These are phyloP conservation scores for Pterois miles DNA, from an alignment of 2,797 vertebrate species.

Conservation along the genomic window DNA sequence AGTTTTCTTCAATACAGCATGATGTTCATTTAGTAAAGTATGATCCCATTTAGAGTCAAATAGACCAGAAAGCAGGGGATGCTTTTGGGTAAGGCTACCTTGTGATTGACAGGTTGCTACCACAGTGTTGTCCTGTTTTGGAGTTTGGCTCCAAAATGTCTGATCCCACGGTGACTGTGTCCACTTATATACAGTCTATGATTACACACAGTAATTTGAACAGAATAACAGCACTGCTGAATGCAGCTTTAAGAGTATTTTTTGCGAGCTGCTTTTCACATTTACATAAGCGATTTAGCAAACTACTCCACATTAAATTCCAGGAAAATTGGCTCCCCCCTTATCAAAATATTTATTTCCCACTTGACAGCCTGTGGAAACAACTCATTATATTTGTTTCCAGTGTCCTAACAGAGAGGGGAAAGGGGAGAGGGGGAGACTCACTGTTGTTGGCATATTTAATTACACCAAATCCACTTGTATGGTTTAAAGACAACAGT, in stretches of 20 bases:
- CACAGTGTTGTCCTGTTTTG: neutral
- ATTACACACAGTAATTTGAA: neutral
- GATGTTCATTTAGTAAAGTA: neutral
- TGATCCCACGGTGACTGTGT: neutral
- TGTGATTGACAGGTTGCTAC: neutral
- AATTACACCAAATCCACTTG: constrained; percentile 50
- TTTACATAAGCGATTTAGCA: neutral
- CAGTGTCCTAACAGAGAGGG: constrained; percentile 35
- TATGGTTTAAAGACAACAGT: constrained; percentile 32
- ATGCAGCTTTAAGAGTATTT: neutral
- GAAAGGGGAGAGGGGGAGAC: neutral
- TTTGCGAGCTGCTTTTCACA: neutral
- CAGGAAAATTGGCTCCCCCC: neutral
- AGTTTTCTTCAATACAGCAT: neutral
- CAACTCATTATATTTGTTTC: constrained; percentile 52
- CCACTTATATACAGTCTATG: neutral
- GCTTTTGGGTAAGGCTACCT: neutral
- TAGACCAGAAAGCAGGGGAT: neutral
- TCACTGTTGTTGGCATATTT: constrained; percentile 39
- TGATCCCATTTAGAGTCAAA: no score
- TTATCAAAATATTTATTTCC: constrained; percentile 31
- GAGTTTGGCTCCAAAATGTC: no score
- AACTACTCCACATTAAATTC: neutral
- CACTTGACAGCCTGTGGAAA: constrained; percentile 25
- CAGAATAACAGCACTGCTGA: neutral